These are phyloP conservation scores for Vulpes lagopus DNA, from an alignment of 2,113 vertebrate species.

Conservation along the genomic window DNA sequence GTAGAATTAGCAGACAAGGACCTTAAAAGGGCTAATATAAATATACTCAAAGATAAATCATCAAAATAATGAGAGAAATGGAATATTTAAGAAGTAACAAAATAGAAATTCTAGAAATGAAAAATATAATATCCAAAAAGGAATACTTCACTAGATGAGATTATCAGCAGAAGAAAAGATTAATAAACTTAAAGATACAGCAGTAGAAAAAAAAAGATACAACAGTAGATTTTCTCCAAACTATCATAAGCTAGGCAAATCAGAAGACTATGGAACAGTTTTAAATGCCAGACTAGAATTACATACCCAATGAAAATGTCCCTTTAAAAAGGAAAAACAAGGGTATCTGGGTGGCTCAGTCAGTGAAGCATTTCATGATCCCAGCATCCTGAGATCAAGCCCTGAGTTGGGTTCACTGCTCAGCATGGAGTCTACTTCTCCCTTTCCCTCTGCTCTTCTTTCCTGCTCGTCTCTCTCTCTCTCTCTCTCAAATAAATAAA, in stretches of 20 bases:
- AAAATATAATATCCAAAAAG: background rate
- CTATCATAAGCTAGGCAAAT: background rate
- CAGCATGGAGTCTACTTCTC: too few species aligned
- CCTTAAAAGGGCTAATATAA: background rate
- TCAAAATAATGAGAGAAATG: background rate
- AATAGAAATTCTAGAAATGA: background rate
- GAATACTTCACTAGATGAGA: background rate
- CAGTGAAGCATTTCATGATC: too few species aligned
- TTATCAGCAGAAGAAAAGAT: slow-evolving; percentile 2
- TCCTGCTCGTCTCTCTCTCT: too few species aligned
- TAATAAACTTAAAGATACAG: background rate
- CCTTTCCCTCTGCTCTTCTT: too few species aligned
- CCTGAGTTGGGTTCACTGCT: too few species aligned
- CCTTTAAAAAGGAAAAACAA: background rate
- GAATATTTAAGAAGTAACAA: background rate
- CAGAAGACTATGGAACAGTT: background rate
- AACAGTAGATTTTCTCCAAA: background rate
- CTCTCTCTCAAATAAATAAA: too few species aligned
- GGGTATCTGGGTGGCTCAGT: too few species aligned
- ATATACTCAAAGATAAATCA: background rate
- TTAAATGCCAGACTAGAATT: background rate
- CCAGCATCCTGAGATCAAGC: too few species aligned
- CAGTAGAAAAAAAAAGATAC: background rate
- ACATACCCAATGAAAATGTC: background rate
- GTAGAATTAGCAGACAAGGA: background rate